A percentile compares a stretch with the other conserved stretches of the same genome.
These are phyloP conservation scores for Trematocara nigrifrons DNA, from an alignment of 2,113 vertebrate species.

Conservation along the genomic window DNA sequence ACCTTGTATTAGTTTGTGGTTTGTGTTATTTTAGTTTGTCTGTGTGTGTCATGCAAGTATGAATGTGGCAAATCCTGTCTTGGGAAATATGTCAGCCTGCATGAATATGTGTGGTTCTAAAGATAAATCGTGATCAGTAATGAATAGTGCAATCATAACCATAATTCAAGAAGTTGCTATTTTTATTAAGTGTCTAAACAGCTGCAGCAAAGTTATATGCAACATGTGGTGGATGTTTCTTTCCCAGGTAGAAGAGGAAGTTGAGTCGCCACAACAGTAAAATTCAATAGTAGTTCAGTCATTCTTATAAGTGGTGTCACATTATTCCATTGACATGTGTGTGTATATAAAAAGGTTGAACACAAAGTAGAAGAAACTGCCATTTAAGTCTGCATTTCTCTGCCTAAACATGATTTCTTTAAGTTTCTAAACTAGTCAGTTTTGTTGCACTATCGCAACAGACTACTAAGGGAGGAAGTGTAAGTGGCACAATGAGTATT, in stretches of 20 bases:
- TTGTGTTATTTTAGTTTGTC: not conserved
- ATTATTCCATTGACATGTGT: not conserved
- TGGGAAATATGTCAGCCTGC: not conserved
- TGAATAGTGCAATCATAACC: not conserved
- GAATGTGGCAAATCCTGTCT: not conserved
- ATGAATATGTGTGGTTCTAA: not conserved
- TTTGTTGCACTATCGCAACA: not conserved
- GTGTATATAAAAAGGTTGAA: not conserved
- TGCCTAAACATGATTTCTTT: not conserved
- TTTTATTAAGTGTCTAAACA: not conserved
- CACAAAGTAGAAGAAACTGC: not conserved
- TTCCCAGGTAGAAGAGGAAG: slow-evolving; percentile 15
- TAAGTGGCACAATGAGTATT: not conserved
- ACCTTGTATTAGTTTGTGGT: not conserved
- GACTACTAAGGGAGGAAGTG: slow-evolving; percentile 4
- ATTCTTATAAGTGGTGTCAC: not conserved
- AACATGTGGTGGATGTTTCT: not conserved
- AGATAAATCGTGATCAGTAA: not conserved
- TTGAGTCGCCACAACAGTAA: not conserved
- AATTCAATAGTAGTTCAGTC: not conserved
- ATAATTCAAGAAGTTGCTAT: not conserved
- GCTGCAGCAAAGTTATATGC: not conserved
- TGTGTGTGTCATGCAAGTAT: not conserved
- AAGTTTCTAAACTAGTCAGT: not conserved
- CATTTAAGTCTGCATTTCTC: not conserved